These are phyloP conservation scores for Zosterops lateralis DNA, from an alignment of 2,113 vertebrate species.

Conservation along the genomic window DNA sequence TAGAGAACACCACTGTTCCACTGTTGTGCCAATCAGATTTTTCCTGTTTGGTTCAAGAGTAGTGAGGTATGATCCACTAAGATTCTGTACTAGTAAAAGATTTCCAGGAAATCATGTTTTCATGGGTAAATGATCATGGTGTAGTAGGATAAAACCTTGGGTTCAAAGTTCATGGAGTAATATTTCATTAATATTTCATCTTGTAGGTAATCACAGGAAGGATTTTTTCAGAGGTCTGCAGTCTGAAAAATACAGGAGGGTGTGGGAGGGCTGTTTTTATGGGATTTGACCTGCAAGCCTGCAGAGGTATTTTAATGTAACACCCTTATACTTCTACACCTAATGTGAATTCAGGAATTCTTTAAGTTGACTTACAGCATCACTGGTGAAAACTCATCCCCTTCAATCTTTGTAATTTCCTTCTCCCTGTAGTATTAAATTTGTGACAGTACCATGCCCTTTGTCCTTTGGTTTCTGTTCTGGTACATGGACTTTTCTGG, in stretches of 20 bases:
- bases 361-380: neutral
- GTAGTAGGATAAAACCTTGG: neutral
- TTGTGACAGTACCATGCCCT: neutral
- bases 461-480: neutral
- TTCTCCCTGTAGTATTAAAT: neutral
- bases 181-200: neutral
- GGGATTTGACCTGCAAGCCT: neutral
- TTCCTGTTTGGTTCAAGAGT: neutral
- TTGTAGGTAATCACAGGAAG: neutral
- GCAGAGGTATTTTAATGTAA: neutral
- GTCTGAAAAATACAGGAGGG: neutral
- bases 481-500: neutral
- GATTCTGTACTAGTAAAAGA: neutral
- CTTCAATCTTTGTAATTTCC: neutral
- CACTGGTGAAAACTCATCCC: rapidly evolving
- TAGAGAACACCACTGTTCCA: neutral
- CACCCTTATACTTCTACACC: neutral
- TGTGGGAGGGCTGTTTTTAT: neutral
- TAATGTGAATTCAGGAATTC: neutral
- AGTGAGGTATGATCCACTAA: neutral
- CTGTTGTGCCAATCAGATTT: neutral
- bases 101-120: neutral
- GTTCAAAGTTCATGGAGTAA: neutral
- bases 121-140: neutral
- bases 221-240: neutral